Evolutionary conservation across 2,888 invertebrate species (phyloP), one percentile per base, ranked within the genome.

Genomic region (Drosophila meridionalis): DNA sequence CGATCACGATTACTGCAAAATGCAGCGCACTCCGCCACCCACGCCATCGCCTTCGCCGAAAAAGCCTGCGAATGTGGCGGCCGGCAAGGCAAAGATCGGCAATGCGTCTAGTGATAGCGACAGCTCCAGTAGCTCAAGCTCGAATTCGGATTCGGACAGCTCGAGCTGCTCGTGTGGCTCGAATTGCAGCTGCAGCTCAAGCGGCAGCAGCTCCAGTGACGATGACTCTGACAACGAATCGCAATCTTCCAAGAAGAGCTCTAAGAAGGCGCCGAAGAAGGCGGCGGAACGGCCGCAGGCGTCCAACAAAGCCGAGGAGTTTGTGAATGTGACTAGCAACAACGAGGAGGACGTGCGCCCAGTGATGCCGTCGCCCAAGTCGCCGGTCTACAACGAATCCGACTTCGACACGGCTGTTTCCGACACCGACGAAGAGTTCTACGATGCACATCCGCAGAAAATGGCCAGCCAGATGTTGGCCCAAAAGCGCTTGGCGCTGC

Each of bases 371-470:
- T 75, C 73, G 1, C 82, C 91, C 0, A 82, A 86, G 40, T 96
- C 96, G 82, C 94, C 95, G 1, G 93, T 95, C 1, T 95, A 97
- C 73, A 94, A 95, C 42, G 98, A 98, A 93, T 96, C 97, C 0
- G 97, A 98, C 93, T 94, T 97, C 59, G 97, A 97, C 82, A 97
- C 97, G 0, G 96, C 96, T 20, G 96, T 97, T 92, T 96, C 97
- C 57, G 97, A 97, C 76, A 97, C 97, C 0, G 97, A 97, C 92
- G 97, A 97, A 93, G 97, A 97, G 82, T 97, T 97, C 92, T 97
- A 97, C 91, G 97, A 97, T 91, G 95, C 96, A 85, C 95, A 97
- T 92, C 97, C 97, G 0, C 96, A 97, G 84, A 94, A 94, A 86
- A 92, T 96, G 71, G 96, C 96, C 2, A 96, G 94, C 78, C 96